Evolutionary conservation across 1,140 invertebrate species (phyloP).

Genomic region (Reticulitermes speratus): DNA sequence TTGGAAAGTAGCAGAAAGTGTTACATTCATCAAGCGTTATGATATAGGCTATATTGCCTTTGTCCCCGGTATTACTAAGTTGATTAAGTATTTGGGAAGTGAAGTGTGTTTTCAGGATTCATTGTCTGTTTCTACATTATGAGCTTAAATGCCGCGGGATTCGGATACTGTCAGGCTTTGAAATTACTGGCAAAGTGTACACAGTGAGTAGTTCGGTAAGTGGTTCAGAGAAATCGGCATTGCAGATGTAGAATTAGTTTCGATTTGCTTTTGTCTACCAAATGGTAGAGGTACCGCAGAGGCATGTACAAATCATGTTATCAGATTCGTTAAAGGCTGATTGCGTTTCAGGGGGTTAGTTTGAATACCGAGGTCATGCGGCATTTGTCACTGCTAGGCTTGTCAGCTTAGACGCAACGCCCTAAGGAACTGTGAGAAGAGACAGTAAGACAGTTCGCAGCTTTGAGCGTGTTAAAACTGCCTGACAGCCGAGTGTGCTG

Average conservation of each 20-base stretch:
- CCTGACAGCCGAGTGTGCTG: neutral
- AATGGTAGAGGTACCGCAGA: neutral
- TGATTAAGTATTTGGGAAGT: too few species aligned
- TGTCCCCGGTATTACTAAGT: too few species aligned
- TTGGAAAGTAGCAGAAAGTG: too few species aligned
- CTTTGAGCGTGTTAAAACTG: neutral
- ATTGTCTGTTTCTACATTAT: too few species aligned
- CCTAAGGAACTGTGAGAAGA: neutral
- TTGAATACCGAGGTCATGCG: neutral
- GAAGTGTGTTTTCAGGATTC: too few species aligned
- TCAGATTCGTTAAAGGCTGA: slow-evolving; percentile 13
- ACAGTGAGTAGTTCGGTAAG: too few species aligned
- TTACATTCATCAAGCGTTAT: too few species aligned
- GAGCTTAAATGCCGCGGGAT: too few species aligned
- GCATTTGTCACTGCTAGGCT: neutral
- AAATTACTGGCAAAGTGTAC: too few species aligned
- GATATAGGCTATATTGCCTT: too few species aligned
- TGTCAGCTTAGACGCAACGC: neutral
- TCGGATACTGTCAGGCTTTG: too few species aligned
- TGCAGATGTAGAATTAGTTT: slow-evolving; percentile 3
- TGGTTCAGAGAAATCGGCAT: neutral
- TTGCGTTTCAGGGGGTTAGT: neutral
- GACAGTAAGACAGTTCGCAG: neutral
- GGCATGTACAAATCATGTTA: slow-evolving; percentile 2
- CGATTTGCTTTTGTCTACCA: slow-evolving; percentile 5